phyloP scores from a whole-genome alignment of 2,113 vertebrate species.

The Hemibagrus wyckioides region DNA sequence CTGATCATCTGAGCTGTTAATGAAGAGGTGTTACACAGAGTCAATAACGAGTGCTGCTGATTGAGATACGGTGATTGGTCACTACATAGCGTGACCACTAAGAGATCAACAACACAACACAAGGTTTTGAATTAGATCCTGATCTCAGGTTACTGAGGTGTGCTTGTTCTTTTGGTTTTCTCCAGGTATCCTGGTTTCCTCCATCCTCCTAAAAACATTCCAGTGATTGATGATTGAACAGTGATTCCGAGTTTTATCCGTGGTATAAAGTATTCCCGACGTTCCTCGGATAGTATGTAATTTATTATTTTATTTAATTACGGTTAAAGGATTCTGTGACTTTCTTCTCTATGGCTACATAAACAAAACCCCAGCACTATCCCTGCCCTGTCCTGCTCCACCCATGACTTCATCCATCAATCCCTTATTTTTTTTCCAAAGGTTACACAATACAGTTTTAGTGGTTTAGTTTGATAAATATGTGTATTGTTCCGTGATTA shows the following conservation, averaged over 20 bases:
- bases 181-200: background rate
- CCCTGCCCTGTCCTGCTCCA: constrained; percentile 5
- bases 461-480: constrained; percentile 71
- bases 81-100: background rate
- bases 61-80: background rate
- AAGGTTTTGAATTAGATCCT: background rate
- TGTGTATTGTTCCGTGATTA: constrained; percentile 75
- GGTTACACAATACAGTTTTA: constrained; percentile 59
- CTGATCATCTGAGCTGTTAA: no score
- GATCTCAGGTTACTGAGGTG: background rate
- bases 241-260: background rate
- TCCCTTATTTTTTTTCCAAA: constrained; percentile 12
- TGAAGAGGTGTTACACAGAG: no score
- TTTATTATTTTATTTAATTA: background rate
- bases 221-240: background rate
- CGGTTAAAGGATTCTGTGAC: no score
- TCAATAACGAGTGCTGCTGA: background rate
- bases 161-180: background rate
- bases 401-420: constrained; percentile 10
- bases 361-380: background rate
- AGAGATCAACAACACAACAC: background rate
- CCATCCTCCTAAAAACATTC: background rate
- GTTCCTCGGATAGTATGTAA: background rate
- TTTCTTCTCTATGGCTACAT: background rate
- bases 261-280: background rate